Percentiles rank a stretch among this genome's conserved stretches.
Evolutionary conservation across 2,113 vertebrate genomes (phyloP).

Genomic region (Bungarus multicinctus): DNA sequence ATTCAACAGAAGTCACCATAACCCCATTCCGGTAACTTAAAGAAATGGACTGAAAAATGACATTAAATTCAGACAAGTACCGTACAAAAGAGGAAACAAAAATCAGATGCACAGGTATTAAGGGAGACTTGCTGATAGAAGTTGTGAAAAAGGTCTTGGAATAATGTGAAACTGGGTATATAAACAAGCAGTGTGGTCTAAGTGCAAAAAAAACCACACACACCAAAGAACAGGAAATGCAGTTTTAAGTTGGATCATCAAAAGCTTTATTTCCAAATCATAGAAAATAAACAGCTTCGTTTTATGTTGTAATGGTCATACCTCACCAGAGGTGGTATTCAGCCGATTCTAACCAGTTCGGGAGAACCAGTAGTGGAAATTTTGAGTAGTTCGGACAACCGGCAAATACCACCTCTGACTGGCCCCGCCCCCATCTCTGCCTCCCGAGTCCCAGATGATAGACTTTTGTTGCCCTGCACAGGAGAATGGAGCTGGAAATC

Average conservation of each 20-base stretch:
- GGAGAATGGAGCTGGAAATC: too few relatives aligned
- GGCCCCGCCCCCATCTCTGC: too few relatives aligned
- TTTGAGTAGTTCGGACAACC: too few relatives aligned
- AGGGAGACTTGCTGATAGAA: not conserved
- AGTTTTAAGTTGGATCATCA: not conserved
- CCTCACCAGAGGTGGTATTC: not conserved
- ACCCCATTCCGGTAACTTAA: not conserved
- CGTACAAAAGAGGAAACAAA: not conserved
- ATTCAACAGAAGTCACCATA: not conserved
- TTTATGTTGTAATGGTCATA: not conserved
- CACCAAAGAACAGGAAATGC: not conserved
- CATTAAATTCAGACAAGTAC: not conserved
- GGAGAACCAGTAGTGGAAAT: too few relatives aligned
- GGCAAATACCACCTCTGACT: too few relatives aligned
- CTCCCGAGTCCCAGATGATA: too few relatives aligned
- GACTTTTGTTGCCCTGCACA: too few relatives aligned
- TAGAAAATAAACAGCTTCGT: not conserved
- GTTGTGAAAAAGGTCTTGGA: not conserved
- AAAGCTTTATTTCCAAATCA: not conserved
- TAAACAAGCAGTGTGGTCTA: not conserved
- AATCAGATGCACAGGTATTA: not conserved
- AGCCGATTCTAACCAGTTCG: too few relatives aligned
- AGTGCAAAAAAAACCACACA: not conserved
- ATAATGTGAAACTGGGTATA: not conserved
- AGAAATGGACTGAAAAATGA: not conserved